Evolutionary conservation across 1,140 invertebrate species (phyloP).

Genomic region (Macrobrachium nipponense): DNA sequence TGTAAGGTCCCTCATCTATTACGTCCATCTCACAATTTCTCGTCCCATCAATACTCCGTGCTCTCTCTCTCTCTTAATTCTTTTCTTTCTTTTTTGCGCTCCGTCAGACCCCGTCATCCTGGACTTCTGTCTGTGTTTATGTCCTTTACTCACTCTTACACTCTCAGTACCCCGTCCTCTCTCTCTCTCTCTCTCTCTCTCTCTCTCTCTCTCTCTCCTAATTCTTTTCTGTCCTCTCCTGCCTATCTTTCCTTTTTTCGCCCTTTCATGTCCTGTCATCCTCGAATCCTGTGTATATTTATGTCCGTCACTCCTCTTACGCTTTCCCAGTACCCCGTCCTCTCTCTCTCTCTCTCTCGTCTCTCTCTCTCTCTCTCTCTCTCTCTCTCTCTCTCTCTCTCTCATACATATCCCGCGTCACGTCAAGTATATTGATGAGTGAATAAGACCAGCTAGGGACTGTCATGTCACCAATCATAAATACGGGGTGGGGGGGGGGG

Average conservation of each 20-base stretch:
- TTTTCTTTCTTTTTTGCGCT: not conserved
- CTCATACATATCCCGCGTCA: not conserved
- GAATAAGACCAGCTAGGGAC: not conserved
- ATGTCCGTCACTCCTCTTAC: not conserved
- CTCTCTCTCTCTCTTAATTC: not conserved
- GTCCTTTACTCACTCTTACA: not conserved
- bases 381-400: conserved; percentile 1
- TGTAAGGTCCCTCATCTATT: not conserved
- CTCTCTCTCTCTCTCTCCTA: not conserved
- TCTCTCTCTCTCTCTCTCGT: not conserved
- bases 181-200: not conserved
- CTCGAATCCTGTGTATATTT: not conserved
- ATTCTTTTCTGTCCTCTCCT: conserved; percentile 1
- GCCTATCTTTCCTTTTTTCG: not conserved
- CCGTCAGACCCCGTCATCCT: not conserved
- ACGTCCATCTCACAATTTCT: not conserved
- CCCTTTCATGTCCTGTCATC: not conserved
- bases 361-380: conserved; percentile 26
- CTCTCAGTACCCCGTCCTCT: not conserved
- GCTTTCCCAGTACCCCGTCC: not conserved
- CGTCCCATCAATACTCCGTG: not conserved
- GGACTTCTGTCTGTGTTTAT: not conserved
- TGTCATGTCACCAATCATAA: not conserved
- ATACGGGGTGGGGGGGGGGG: not conserved
- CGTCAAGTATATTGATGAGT: not conserved